These are phyloP conservation scores for Microctonus brassicae DNA, from an alignment of 2,888 invertebrate species.

Conservation along the genomic window DNA sequence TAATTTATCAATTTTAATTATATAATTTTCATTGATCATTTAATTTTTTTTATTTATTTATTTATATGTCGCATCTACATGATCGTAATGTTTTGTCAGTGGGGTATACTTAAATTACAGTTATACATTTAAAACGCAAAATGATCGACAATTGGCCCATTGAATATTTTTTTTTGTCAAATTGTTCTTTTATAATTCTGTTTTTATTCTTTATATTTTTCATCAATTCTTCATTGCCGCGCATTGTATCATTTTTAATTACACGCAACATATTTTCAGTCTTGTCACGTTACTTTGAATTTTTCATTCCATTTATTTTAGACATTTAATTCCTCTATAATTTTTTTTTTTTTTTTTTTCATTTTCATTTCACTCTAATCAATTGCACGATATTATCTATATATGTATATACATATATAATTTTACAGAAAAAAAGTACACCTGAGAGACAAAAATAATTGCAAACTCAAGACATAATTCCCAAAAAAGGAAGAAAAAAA, in stretches of 20 bases:
- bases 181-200: neutral
- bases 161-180: neutral
- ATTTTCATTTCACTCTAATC: neutral
- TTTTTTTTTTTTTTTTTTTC: neutral
- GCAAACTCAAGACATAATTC: neutral
- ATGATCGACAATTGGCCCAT: neutral
- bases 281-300: conserved; percentile 46
- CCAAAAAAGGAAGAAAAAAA: neutral
- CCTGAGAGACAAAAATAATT: neutral
- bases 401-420: neutral
- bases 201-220: neutral
- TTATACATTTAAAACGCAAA: neutral
- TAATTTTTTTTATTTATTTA: neutral
- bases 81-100: neutral
- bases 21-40: neutral
- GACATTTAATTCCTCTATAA: too few relatives aligned
- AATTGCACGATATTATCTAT: neutral
- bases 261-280: conserved; percentile 48
- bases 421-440: neutral
- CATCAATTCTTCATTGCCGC: neutral
- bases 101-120: neutral
- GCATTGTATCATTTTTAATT: neutral
- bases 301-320: neutral
- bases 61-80: neutral
- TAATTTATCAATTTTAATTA: neutral